Evolutionary conservation across 2,113 vertebrate genomes (phyloP).

Genomic region (Otolemur garnettii): DNA sequence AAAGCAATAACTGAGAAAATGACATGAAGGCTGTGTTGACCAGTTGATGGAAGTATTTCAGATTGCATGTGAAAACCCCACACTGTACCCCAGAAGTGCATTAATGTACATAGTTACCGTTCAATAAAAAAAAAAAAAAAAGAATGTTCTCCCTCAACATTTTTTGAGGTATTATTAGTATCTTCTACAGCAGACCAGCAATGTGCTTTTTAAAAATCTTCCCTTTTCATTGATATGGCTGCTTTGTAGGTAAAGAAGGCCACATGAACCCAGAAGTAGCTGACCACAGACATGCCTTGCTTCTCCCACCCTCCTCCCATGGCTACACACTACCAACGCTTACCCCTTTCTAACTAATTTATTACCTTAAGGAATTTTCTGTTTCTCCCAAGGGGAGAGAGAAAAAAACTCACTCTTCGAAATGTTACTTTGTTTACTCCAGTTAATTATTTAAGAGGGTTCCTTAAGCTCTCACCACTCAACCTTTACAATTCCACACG

Average conservation of each 20-base stretch:
- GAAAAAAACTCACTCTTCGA: constrained; percentile 63
- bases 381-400: constrained; percentile 43
- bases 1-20: too few species aligned
- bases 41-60: too few species aligned
- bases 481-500: constrained; percentile 79
- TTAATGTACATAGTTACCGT: too few species aligned
- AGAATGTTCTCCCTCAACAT: not conserved
- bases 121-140: too few species aligned
- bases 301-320: not conserved
- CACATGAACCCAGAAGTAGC: not conserved
- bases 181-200: not conserved
- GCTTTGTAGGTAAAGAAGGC: not conserved
- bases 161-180: not conserved
- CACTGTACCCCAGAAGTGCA: too few species aligned
- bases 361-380: constrained; percentile 78
- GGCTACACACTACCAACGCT: not conserved
- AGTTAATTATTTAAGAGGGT: constrained; percentile 85
- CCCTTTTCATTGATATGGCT: not conserved
- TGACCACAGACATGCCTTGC: not conserved
- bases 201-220: not conserved
- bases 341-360: constrained; percentile 65
- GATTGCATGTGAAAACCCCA: too few species aligned
- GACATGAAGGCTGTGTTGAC: too few species aligned
- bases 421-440: constrained; percentile 82
- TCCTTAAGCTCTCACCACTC: constrained; percentile 80